Evolutionary conservation across 1,140 invertebrate genomes (phyloP), one percentile per base, ranked within the genome.

Genomic region (Drosophila arawakana): DNA sequence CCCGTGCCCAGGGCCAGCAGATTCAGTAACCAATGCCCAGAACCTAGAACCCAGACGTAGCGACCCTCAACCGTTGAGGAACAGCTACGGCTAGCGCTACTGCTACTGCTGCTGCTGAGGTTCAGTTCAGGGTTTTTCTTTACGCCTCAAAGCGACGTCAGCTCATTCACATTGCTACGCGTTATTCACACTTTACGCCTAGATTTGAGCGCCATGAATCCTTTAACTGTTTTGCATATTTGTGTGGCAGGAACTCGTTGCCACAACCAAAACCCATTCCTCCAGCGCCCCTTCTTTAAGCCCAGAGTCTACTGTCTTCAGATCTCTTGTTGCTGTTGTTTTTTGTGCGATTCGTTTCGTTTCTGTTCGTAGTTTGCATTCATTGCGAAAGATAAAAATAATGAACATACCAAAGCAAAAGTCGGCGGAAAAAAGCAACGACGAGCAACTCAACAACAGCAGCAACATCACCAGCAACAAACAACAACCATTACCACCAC

Each of bases 301-400:
- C 25, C 25, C 25, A 5, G 25, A 2, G 25, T 30, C 21, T 59
- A 11, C 62, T 41, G 25, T 50, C 39, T 47, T 60, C 57, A 76
- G 52, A 66, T 47, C 59, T 57, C 21, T 50, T 70, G 73, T 60
- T 76, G 37, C 76, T 82, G 72, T 69, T 65, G 74, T 61, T 72
- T 82, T 54, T 55, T 68, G 63, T 66, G 39, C 72, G 72, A 88
- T 86, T 88, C 74, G 81, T 84, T 84, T 80, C 62, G 82, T 85
- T 86, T 15, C 15, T 15, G 15, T 15, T 82, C 54, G 65, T 82
- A 88, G 83, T 86, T 86, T 86, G 84, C 84, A 88, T 88, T 89
- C 84, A 89, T 89, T 89, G 84, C 84, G 66, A 88, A 73, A 89
- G 84, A 89, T 89, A 89, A 89, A 89, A 89, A 88, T 88, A 89